Conservation (phyloP, 2,113 vertebrate species). For the Colinus virginianus region DNA sequence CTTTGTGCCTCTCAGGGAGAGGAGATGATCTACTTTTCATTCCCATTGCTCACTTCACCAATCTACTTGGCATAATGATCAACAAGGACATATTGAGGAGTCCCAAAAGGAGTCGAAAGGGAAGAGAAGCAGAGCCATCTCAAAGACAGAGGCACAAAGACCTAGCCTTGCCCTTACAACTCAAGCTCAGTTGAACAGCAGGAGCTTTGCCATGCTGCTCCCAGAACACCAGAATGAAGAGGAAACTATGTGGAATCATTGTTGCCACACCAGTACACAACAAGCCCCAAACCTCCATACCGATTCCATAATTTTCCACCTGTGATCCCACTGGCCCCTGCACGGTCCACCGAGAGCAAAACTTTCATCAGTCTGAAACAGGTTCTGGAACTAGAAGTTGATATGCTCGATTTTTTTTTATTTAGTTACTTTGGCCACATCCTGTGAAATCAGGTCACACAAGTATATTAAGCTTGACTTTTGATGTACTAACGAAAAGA, state of each 20-base stretch:
- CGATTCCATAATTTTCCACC: neutral
- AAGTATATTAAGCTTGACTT: neutral
- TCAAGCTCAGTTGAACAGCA: fast-evolving
- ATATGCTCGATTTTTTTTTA: neutral
- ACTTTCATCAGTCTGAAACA: neutral
- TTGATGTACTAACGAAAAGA: neutral
- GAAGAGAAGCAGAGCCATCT: neutral
- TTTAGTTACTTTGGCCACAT: neutral
- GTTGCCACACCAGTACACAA: neutral
- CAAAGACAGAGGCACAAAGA: neutral
- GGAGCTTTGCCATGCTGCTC: neutral
- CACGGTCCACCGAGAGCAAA: neutral
- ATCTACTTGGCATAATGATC: neutral
- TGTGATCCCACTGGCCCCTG: neutral
- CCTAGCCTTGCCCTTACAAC: neutral
- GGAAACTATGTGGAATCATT: fast-evolving
- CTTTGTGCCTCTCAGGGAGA: neutral
- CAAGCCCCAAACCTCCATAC: neutral
- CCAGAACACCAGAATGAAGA: neutral
- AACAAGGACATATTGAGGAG: neutral
- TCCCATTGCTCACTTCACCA: neutral
- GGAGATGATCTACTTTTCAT: neutral
- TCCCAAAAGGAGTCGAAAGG: neutral
- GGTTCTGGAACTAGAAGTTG: neutral
- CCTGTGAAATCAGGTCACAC: neutral